Evolutionary conservation across 2,797 vertebrate species (phyloP).

Genomic region (Cynopterus sphinx): DNA sequence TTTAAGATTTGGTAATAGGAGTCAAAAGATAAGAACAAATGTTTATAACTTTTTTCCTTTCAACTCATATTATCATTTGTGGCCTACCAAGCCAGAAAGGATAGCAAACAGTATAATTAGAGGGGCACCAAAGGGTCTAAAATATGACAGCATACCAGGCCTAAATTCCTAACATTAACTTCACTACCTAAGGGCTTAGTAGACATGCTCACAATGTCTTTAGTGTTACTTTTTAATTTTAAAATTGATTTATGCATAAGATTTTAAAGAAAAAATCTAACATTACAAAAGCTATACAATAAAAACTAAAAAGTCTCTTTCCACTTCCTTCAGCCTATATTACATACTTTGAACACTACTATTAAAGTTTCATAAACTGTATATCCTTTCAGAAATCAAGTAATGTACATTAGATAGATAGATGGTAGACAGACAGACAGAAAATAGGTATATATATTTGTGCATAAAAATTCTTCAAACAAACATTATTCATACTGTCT

Average conservation of each 20-base stretch:
- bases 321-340: background rate
- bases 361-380: background rate
- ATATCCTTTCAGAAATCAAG: background rate
- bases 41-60: background rate
- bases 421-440: background rate
- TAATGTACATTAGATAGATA: background rate
- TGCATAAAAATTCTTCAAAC: background rate
- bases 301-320: background rate
- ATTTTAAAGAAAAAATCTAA: background rate
- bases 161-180: background rate
- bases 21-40: background rate
- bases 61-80: background rate
- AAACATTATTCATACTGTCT: background rate
- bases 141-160: background rate
- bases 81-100: background rate
- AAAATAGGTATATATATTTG: background rate
- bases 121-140: background rate
- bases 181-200: background rate
- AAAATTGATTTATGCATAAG: background rate
- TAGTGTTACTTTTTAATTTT: background rate
- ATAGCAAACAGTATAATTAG: background rate
- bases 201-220: background rate
- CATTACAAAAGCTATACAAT: background rate
- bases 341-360: background rate
- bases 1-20: conserved; percentile 15